Evolutionary conservation across 1,140 invertebrate species (phyloP).

Genomic region (Ips typographus): DNA sequence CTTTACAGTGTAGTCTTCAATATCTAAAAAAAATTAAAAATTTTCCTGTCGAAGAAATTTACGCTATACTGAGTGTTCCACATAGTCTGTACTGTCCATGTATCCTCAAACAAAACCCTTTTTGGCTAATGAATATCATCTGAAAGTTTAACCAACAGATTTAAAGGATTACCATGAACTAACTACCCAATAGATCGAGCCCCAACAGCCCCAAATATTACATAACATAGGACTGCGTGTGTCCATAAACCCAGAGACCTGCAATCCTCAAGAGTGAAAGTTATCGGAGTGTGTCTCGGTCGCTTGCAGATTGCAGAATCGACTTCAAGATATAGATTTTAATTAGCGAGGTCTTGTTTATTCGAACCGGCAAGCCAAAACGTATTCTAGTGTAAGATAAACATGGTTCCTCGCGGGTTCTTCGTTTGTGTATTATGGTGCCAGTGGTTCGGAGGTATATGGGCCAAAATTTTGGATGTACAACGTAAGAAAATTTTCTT

Average conservation of each 20-base stretch:
- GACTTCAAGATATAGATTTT: conserved; percentile 23
- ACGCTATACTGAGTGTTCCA: too few species aligned
- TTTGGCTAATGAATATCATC: too few species aligned
- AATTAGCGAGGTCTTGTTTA: conserved; percentile 19
- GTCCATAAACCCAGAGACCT: conserved; percentile 13
- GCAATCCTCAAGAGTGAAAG: conserved; percentile 31
- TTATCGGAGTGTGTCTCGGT: conserved; percentile 26
- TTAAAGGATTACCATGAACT: not conserved
- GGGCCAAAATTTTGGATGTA: conserved; percentile 24
- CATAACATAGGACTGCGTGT: conserved; percentile 16
- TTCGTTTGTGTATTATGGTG: conserved; percentile 9
- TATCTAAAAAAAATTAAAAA: too few species aligned
- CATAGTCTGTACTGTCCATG: too few species aligned
- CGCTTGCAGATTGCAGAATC: conserved; percentile 25
- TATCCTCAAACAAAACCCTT: too few species aligned
- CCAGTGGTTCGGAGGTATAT: conserved; percentile 3
- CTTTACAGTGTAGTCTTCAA: too few species aligned
- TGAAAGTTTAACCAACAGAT: too few species aligned
- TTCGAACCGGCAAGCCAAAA: conserved; percentile 23
- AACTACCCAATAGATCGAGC: not conserved
- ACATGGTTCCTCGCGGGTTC: conserved; percentile 16
- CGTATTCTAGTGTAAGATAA: conserved; percentile 7
- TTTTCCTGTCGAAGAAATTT: too few species aligned
- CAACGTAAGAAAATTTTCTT: conserved; percentile 28
- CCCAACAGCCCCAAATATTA: conserved; percentile 5